These are phyloP conservation scores for Sporophila hypoxantha DNA, from an alignment of 2,113 vertebrate species.

Conservation along the genomic window DNA sequence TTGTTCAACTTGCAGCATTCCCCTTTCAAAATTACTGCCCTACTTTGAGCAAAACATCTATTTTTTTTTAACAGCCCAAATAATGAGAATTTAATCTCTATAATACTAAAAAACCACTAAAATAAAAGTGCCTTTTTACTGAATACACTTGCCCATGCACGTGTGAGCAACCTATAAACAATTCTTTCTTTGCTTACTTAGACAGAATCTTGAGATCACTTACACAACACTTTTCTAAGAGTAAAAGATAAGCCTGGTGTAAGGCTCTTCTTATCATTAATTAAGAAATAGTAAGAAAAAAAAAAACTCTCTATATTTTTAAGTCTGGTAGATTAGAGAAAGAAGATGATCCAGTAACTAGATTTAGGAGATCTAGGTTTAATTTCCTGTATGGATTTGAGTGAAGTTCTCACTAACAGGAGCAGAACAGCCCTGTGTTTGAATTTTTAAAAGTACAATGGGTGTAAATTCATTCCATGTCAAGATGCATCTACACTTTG, in stretches of 20 bases:
- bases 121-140: not conserved
- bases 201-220: not conserved
- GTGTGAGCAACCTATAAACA: not conserved
- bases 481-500: not conserved
- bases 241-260: not conserved
- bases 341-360: not conserved
- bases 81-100: not conserved
- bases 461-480: not conserved
- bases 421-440: not conserved
- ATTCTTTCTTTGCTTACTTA: not conserved
- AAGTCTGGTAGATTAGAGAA: not conserved
- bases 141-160: not conserved
- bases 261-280: not conserved
- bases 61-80: not conserved
- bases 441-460: not conserved
- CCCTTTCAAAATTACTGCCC: not conserved
- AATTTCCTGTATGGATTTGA: not conserved
- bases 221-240: not conserved
- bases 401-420: not conserved
- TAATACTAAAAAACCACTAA: not conserved
- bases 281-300: not conserved
- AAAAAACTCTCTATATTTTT: not conserved
- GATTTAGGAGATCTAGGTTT: not conserved
- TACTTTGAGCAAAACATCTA: not conserved
- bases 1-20: not conserved